Conservation (phyloP, 2,888 invertebrate species). For the Nomada fucata region DNA sequence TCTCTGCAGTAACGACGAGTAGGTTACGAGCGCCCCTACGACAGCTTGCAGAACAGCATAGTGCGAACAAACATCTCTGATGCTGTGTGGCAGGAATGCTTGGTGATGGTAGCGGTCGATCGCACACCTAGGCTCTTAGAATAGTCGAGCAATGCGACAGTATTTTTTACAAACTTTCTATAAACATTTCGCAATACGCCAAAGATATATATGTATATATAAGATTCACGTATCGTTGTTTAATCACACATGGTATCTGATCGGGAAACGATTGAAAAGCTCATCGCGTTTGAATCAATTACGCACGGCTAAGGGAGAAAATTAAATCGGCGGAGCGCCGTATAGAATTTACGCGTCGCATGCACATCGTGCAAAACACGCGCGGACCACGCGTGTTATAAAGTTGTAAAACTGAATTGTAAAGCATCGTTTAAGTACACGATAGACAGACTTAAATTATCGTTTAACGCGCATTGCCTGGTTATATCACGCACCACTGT, state of each 20-base stretch:
- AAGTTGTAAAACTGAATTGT: constrained; percentile 54
- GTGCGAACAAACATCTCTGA: constrained; percentile 16
- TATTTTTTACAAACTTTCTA: constrained; percentile 1
- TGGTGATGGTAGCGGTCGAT: constrained; percentile 45
- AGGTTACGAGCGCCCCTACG: constrained; percentile 43
- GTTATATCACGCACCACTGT: constrained; percentile 60
- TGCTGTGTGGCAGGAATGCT: constrained; percentile 56
- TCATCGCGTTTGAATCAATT: not conserved
- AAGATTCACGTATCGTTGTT: too few relatives aligned
- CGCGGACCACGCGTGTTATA: constrained; percentile 33
- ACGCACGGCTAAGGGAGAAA: not conserved
- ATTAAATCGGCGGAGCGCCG: not conserved
- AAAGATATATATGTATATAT: too few relatives aligned
- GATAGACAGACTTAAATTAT: constrained; percentile 62
- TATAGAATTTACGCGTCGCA: constrained; percentile 2
- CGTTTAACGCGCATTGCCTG: constrained; percentile 65
- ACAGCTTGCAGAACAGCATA: constrained; percentile 16
- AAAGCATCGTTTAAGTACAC: constrained; percentile 58
- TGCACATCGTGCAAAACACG: constrained; percentile 15
- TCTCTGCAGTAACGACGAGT: constrained; percentile 44
- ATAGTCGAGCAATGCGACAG: constrained; percentile 17
- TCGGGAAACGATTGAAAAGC: not conserved
- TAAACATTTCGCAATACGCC: not conserved
- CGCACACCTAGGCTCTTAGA: constrained; percentile 22
- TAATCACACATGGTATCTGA: not conserved